phyloP scores from a whole-genome alignment of 2,888 invertebrate genomes.

The Microplitis deprimator region DNA sequence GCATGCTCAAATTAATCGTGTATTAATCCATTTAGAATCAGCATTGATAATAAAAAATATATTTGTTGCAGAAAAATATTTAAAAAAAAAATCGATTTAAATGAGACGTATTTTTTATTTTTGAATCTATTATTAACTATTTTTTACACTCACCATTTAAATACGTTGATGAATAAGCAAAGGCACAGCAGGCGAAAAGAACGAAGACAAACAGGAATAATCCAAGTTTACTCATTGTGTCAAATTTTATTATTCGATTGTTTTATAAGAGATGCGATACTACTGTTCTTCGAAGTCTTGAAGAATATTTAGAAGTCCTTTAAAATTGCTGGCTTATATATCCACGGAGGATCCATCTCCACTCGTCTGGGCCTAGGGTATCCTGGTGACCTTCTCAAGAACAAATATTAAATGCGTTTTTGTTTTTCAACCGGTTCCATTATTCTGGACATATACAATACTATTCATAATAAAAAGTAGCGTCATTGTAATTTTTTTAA shows the following conservation, averaged over 20 bases:
- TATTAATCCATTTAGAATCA: too few relatives aligned
- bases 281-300: neutral
- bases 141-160: too few relatives aligned
- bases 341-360: neutral
- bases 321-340: neutral
- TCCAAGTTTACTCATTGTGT: neutral
- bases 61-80: too few relatives aligned
- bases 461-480: neutral
- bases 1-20: too few relatives aligned
- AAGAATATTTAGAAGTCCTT: too few relatives aligned
- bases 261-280: neutral
- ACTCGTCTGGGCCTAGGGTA: neutral
- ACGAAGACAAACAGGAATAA: neutral
- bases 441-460: neutral
- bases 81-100: too few relatives aligned
- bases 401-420: neutral
- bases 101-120: too few relatives aligned
- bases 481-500: too few relatives aligned
- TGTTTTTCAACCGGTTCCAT: neutral
- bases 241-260: neutral
- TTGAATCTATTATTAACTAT: too few relatives aligned
- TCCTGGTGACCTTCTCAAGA: neutral
- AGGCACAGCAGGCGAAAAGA: neutral
- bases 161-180: neutral
- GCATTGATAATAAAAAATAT: too few relatives aligned